phyloP scores from a whole-genome alignment of 2,113 vertebrate genomes.

The Emydura subglobosa region DNA sequence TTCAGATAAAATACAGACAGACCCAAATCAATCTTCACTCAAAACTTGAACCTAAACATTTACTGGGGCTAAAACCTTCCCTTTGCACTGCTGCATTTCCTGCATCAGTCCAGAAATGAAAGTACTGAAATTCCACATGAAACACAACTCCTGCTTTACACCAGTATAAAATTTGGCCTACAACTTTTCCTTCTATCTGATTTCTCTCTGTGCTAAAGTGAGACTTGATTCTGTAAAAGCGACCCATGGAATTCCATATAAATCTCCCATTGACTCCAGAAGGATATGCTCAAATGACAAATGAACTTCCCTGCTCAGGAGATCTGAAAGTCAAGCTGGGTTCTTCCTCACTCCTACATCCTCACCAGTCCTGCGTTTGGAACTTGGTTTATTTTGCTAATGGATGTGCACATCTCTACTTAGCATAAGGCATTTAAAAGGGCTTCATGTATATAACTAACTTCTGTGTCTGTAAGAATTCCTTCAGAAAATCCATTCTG shows the following conservation, averaged over 20 bases:
- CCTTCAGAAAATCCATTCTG: background rate
- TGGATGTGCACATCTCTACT: background rate
- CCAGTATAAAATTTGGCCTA: background rate
- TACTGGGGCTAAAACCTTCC: background rate
- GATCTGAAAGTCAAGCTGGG: background rate
- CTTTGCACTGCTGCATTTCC: background rate
- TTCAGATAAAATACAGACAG: background rate
- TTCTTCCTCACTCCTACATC: background rate
- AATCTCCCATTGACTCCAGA: background rate
- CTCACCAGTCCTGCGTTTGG: fast-evolving
- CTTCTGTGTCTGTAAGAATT: background rate
- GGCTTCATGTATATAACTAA: background rate
- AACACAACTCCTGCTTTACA: background rate
- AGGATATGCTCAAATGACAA: background rate
- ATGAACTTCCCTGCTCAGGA: background rate
- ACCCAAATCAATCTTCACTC: background rate
- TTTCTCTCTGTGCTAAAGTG: background rate
- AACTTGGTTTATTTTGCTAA: background rate
- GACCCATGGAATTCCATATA: background rate
- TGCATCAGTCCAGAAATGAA: background rate
- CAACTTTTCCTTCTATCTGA: background rate
- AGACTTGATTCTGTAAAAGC: background rate
- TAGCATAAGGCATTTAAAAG: background rate
- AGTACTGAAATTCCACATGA: background rate
- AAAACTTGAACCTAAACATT: background rate